These are phyloP conservation scores for Tenthredo mesomela DNA, from an alignment of 2,888 invertebrate species.

Conservation along the genomic window DNA sequence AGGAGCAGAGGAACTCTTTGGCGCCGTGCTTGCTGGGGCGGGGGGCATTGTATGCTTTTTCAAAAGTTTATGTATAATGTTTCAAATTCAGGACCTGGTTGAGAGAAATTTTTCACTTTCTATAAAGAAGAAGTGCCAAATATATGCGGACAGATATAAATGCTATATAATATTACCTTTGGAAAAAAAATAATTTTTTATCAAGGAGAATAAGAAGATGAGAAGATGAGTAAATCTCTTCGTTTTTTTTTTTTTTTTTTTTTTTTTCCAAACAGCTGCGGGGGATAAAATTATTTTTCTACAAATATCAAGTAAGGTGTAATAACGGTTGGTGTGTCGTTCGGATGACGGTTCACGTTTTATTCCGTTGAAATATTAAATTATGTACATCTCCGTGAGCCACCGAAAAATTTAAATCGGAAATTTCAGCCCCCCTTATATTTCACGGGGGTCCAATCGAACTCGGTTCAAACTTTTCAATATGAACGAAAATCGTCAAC, in stretches of 20 bases:
- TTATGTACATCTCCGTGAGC: constrained; percentile 73
- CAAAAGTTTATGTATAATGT: background rate
- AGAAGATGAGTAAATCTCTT: background rate
- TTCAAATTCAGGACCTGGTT: background rate
- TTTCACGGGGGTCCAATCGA: constrained; percentile 45
- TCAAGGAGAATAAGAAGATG: background rate
- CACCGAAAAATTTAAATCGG: constrained; percentile 55
- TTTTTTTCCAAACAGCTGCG: background rate
- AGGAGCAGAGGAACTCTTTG: constrained; percentile 70
- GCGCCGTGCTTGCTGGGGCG: constrained; percentile 68
- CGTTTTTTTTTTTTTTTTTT: background rate
- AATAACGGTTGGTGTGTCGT: constrained; percentile 9
- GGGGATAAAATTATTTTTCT: background rate
- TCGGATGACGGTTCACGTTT: constrained; percentile 44
- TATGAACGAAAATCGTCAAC: background rate
- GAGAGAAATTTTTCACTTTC: background rate
- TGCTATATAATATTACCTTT: too few species aligned
- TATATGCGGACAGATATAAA: background rate
- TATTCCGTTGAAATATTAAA: constrained; percentile 67
- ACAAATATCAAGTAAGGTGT: background rate
- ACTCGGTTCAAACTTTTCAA: constrained; percentile 47
- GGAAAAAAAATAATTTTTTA: background rate
- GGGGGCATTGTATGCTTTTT: constrained; percentile 41
- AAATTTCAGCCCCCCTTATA: constrained; percentile 23
- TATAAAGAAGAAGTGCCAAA: background rate